These are phyloP conservation scores for Gopherus flavomarginatus DNA, from an alignment of 2,113 vertebrate genomes.

Conservation along the genomic window DNA sequence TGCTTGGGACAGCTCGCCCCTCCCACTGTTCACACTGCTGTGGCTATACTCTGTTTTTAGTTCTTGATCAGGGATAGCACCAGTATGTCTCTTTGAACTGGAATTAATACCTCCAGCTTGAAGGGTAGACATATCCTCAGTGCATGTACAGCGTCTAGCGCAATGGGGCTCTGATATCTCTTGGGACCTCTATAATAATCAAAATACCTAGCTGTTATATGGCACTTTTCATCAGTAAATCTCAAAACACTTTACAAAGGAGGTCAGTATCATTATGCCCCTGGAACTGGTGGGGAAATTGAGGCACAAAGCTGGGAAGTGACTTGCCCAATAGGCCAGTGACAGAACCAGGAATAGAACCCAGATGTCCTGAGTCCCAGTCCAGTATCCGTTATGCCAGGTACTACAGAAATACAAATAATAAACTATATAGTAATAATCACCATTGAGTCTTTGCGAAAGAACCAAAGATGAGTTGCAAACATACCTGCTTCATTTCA, in stretches of 20 bases:
- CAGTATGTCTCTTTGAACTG: background rate
- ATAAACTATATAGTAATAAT: background rate
- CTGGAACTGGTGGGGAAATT: background rate
- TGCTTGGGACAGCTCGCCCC: background rate
- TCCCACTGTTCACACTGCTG: background rate
- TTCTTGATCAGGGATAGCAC: background rate
- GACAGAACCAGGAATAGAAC: background rate
- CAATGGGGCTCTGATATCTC: background rate
- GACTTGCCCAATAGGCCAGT: background rate
- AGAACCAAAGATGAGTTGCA: background rate
- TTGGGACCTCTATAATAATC: rapidly evolving
- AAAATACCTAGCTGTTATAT: background rate
- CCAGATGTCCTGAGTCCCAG: background rate
- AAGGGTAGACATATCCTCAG: background rate
- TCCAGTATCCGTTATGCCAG: background rate
- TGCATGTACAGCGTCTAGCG: rapidly evolving
- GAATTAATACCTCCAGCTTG: background rate
- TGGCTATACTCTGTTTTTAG: background rate
- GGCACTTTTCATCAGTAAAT: background rate
- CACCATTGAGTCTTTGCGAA: background rate
- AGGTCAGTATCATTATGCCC: background rate
- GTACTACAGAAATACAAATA: background rate
- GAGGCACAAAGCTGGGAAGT: background rate
- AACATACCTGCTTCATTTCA: background rate
- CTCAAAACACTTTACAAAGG: background rate